phyloP scores from a whole-genome alignment of 2,888 invertebrate genomes.

The Cephus spinipes region DNA sequence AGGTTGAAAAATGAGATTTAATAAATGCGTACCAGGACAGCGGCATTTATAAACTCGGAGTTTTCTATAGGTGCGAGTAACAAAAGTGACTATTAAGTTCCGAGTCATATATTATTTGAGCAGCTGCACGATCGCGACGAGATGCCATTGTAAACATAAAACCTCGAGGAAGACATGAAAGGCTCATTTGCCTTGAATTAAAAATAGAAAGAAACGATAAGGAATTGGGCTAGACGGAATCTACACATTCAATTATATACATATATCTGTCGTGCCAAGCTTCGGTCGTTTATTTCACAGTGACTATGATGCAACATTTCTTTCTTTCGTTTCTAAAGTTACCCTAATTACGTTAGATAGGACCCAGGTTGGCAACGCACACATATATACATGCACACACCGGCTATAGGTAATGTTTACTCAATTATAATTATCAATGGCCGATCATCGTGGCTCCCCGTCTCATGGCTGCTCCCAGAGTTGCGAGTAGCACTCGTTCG shows the following conservation, averaged over 20 bases:
- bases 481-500: too few species aligned
- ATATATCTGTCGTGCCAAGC: slow-evolving; percentile 64
- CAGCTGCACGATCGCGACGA: too few species aligned
- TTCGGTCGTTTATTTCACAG: slow-evolving; percentile 51
- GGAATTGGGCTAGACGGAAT: slow-evolving; percentile 64
- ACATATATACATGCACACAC: slow-evolving; percentile 63
- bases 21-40: too few species aligned
- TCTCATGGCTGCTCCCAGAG: slow-evolving; percentile 21
- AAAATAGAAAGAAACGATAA: slow-evolving; percentile 32
- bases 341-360: slow-evolving; percentile 23
- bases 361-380: slow-evolving; percentile 61
- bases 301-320: slow-evolving; percentile 40
- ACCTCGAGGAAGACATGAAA: too few species aligned
- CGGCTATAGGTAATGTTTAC: slow-evolving; percentile 55
- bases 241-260: slow-evolving; percentile 65
- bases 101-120: too few species aligned
- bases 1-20: too few species aligned
- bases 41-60: too few species aligned
- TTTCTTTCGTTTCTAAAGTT: slow-evolving; percentile 20
- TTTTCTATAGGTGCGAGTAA: too few species aligned
- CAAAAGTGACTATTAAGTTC: too few species aligned
- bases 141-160: too few species aligned
- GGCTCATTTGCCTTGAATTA: too few species aligned
- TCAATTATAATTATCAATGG: slow-evolving; percentile 40
- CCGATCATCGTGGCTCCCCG: slow-evolving; percentile 52